phyloP scores from a whole-genome alignment of 2,888 invertebrate species.

The Rhabditoides inermis region DNA sequence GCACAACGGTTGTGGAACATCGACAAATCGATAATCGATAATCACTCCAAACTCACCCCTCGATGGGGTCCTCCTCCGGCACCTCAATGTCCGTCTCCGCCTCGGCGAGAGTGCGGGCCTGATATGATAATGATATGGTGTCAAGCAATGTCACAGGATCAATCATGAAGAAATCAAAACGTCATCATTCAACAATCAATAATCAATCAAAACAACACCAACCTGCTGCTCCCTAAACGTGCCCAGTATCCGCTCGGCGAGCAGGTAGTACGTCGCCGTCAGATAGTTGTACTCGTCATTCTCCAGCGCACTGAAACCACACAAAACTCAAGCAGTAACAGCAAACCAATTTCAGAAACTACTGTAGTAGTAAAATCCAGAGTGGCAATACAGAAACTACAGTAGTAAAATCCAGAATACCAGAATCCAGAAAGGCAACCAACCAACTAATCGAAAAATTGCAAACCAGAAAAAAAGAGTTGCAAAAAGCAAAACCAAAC shows the following conservation, averaged over 20 bases:
- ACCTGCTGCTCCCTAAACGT: conserved; percentile 62
- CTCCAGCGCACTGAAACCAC: conserved; percentile 69
- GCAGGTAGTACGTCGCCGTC: conserved; percentile 90
- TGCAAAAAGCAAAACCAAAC: not conserved
- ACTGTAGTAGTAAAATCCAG: not conserved
- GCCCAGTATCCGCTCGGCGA: conserved; percentile 83
- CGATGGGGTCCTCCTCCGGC: conserved; percentile 9
- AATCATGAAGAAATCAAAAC: no score
- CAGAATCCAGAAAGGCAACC: no score
- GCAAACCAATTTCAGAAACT: not conserved
- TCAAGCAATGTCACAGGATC: no score
- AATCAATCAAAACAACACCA: no score
- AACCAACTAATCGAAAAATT: conserved; percentile 9
- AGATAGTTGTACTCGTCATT: conserved; percentile 95
- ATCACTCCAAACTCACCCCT: conserved; percentile 4
- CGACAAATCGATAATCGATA: no score
- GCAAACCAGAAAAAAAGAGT: conserved; percentile 3
- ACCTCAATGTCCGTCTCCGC: conserved; percentile 4
- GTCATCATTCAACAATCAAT: conserved; percentile 5
- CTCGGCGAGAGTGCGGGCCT: not conserved
- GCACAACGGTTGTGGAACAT: no score
- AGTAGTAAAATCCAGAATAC: no score
- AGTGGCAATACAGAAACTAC: no score
- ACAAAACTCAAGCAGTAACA: no score
- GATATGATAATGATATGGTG: no score